A percentile compares a stretch with the other conserved stretches of the same genome.
phyloP scores from a whole-genome alignment of 2,113 vertebrate genomes.

The Grallaria varia region DNA sequence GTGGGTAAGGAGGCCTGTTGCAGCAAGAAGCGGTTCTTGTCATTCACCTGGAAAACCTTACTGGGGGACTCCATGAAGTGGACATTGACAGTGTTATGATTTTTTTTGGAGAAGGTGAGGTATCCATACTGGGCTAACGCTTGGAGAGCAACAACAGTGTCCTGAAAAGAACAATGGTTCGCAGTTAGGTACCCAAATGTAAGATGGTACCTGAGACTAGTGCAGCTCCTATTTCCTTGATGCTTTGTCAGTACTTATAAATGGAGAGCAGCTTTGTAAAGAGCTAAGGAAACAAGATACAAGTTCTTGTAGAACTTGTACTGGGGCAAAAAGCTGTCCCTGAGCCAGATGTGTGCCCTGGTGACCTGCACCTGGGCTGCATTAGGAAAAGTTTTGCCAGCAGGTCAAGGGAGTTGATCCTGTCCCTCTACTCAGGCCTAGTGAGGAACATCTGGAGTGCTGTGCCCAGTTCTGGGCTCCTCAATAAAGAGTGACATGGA shows the following conservation, averaged over 20 bases:
- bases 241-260: not conserved
- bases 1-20: slow-evolving; percentile 41
- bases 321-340: not conserved
- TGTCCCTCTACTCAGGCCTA: too few species aligned
- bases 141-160: slow-evolving; percentile 70
- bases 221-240: not conserved
- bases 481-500: not conserved
- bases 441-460: not conserved
- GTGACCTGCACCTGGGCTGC: not conserved
- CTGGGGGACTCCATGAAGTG: not conserved
- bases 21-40: slow-evolving; percentile 62
- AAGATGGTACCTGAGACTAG: not conserved
- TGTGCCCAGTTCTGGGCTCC: not conserved
- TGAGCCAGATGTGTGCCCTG: not conserved
- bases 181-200: not conserved
- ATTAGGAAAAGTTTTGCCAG: not conserved
- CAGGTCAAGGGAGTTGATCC: not conserved
- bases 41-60: slow-evolving; percentile 50
- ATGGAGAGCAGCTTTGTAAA: not conserved
- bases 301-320: not conserved
- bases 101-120: slow-evolving; percentile 49
- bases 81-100: slow-evolving; percentile 8
- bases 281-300: not conserved
- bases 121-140: slow-evolving; percentile 65
- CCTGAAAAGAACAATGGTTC: slow-evolving; percentile 47